Percentiles rank a stretch among this genome's conserved stretches.
These are phyloP conservation scores for Pseudoatta argentina DNA, from an alignment of 1,140 invertebrate genomes.

Conservation along the genomic window DNA sequence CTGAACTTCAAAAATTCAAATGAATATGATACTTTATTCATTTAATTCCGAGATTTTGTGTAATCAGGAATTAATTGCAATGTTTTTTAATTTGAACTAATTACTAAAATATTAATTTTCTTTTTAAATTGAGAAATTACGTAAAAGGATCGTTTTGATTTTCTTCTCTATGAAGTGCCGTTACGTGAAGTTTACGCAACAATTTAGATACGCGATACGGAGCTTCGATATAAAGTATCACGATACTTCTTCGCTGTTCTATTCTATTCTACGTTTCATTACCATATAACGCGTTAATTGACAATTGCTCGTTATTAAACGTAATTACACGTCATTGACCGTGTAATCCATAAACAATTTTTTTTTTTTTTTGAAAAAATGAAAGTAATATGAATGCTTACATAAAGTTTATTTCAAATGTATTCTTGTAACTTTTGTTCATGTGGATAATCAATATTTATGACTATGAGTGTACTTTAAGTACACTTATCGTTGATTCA, in stretches of 20 bases:
- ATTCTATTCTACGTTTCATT: slow-evolving; percentile 9
- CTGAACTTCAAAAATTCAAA: not conserved
- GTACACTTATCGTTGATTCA: not conserved
- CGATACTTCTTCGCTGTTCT: slow-evolving; percentile 19
- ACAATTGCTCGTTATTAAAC: slow-evolving; percentile 17
- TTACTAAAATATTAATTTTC: not conserved
- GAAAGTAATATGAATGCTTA: not conserved
- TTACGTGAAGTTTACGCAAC: slow-evolving; percentile 16
- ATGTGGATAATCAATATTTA: not conserved
- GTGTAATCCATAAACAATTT: not conserved
- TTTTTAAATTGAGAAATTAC: not conserved
- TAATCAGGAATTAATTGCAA: too few species aligned
- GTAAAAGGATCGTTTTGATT: not conserved
- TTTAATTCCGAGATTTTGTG: not conserved
- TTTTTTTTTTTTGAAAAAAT: not conserved
- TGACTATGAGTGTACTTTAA: not conserved
- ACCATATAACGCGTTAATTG: slow-evolving; percentile 37
- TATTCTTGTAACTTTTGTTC: not conserved
- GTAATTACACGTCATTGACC: not conserved
- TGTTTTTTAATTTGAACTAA: not conserved
- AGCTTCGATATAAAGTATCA: not conserved
- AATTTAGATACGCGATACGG: slow-evolving; percentile 15
- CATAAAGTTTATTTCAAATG: not conserved
- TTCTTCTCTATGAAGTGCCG: not conserved
- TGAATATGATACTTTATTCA: not conserved